These are phyloP conservation scores for Mya arenaria DNA, from an alignment of 1,140 invertebrate species.

Conservation along the genomic window DNA sequence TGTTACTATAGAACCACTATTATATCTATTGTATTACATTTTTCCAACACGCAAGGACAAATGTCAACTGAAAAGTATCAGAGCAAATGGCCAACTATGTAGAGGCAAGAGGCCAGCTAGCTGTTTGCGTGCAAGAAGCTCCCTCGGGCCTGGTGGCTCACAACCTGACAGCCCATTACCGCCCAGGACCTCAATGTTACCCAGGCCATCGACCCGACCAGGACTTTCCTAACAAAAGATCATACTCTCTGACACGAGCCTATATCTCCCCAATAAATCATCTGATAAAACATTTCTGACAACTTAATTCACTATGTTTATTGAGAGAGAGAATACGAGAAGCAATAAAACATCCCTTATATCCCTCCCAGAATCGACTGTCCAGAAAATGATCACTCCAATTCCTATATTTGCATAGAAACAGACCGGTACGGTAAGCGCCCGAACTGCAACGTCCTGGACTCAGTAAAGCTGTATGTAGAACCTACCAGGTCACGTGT, in stretches of 20 bases:
- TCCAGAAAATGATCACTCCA: constrained; percentile 19
- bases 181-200: constrained; percentile 36
- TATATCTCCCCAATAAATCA: constrained; percentile 55
- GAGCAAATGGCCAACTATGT: no score
- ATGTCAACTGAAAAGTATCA: no score
- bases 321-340: constrained; percentile 50
- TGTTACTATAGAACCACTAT: no score
- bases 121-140: constrained; percentile 5
- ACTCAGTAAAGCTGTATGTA: no score
- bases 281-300: constrained; percentile 57
- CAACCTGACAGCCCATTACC: constrained; percentile 49
- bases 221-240: constrained; percentile 36
- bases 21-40: no score
- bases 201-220: constrained; percentile 44
- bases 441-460: no score
- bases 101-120: no score
- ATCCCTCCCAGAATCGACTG: constrained; percentile 14
- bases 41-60: no score
- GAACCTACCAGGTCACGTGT: no score
- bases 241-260: constrained; percentile 48
- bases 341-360: constrained; percentile 41
- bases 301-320: constrained; percentile 57
- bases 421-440: constrained; percentile 10
- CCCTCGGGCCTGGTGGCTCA: constrained; percentile 19
- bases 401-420: constrained; percentile 45